These are phyloP conservation scores for Epicampocera succincta DNA, from an alignment of 2,888 invertebrate species.

Conservation along the genomic window DNA sequence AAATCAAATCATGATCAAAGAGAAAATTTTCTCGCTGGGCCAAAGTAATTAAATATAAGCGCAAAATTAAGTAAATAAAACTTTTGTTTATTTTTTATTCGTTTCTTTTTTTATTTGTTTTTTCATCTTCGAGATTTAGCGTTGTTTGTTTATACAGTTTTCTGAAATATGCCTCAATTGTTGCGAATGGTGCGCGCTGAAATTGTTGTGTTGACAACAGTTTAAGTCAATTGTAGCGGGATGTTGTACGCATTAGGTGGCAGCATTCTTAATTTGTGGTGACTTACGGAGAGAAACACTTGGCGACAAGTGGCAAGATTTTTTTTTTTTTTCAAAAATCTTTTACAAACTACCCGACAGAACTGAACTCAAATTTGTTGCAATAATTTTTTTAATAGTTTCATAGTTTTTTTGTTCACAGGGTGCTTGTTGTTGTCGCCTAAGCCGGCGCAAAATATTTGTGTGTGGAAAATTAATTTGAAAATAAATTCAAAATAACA, in stretches of 20 bases:
- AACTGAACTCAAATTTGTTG: not conserved
- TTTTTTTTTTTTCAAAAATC: not conserved
- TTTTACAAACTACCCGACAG: no score
- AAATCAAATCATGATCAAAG: conserved; percentile 56
- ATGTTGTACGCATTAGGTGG: not conserved
- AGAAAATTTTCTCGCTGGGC: conserved; percentile 24
- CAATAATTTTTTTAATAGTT: not conserved
- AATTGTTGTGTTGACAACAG: conserved; percentile 61
- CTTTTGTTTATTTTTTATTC: conserved; percentile 13
- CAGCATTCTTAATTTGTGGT: not conserved
- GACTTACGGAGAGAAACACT: not conserved
- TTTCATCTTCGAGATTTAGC: conserved; percentile 21
- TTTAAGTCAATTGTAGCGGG: conserved; percentile 39
- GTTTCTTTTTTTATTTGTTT: conserved; percentile 21
- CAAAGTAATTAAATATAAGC: conserved; percentile 58
- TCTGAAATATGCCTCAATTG: conserved; percentile 23
- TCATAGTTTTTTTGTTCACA: no score
- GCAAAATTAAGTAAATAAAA: conserved; percentile 54
- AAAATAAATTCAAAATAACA: conserved; percentile 13
- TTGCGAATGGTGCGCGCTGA: conserved; percentile 41
- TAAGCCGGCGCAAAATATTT: no score
- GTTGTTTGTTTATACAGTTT: conserved; percentile 44
- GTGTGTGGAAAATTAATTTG: not conserved
- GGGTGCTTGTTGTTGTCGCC: no score
- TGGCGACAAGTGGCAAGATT: no score